Evolutionary conservation across 2,113 vertebrate species (phyloP), one percentile per base, ranked within the genome.

Genomic region (Ursus arctos): DNA sequence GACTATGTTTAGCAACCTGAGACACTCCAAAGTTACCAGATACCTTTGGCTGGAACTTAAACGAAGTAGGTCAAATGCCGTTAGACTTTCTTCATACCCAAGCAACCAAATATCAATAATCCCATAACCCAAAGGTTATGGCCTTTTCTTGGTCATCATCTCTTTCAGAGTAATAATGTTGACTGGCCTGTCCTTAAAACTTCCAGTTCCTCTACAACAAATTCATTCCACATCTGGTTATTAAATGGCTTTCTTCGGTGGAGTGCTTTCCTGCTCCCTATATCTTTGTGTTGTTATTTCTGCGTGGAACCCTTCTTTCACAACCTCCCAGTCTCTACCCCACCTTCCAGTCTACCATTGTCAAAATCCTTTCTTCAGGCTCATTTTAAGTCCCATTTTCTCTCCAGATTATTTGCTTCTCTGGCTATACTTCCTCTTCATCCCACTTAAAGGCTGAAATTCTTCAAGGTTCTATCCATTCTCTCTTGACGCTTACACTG

Each of bases 1-100:
- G 31, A 67, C 43, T 24, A 7, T 51, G 43, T 43, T 83, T 51
- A 57, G 94, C 92, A 91, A 94, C 76, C 15, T 26, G 88, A 98
- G 84, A 95, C 6, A 7, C 57, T 82, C 13, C 57, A 26, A 63
- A 57, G 86, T 67, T 88, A 97, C 81, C 67, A 43, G 93, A 51
- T 92, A 49, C 8, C 81, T 71, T 71, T 72, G 83, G 67, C 90
- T 59, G 61, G 31, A 84, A 77, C 55, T 84, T 92, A 94, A 65
- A 36, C 28, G 69, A 97, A 94, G 77, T 22, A 93, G 90, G 88
- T 87, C 67, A 76, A 43, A 76, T 43, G 31, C 72, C 74, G 4
- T 83, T 49, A 97, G 72, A 74, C 26, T 59, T 31, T 82, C 16
- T 89, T 82, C 61, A 61, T 36, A 57, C 31, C 21, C 40, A 57